Conservation (phyloP, 2,113 vertebrate species). For the Callospermophilus lateralis region DNA sequence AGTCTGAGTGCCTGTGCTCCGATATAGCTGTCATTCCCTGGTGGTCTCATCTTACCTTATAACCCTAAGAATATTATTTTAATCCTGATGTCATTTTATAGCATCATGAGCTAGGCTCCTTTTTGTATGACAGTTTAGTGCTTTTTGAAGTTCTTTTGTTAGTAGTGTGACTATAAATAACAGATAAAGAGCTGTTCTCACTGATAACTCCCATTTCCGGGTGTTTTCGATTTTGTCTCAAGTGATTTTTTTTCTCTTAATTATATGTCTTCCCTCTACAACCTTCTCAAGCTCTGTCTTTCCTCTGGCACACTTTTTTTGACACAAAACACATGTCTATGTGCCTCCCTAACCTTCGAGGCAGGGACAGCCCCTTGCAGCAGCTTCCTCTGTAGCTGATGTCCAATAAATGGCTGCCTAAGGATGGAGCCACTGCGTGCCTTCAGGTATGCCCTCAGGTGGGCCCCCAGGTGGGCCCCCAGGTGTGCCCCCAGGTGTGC, state of each 20-base stretch:
- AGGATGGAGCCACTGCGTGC: background rate
- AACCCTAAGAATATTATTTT: constrained; percentile 13
- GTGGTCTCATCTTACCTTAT: background rate
- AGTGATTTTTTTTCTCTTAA: background rate
- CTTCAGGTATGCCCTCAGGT: background rate
- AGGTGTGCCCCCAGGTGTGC: background rate
- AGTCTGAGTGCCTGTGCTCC: background rate
- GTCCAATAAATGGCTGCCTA: background rate
- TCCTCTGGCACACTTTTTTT: constrained; percentile 6
- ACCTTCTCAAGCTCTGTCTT: background rate
- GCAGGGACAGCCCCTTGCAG: background rate
- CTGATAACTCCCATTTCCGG: background rate
- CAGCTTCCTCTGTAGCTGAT: background rate
- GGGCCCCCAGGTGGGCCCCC: background rate
- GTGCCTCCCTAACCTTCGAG: constrained; percentile 5
- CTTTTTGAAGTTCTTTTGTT: constrained; percentile 58
- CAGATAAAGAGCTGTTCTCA: background rate
- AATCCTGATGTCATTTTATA: background rate
- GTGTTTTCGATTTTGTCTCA: constrained; percentile 38
- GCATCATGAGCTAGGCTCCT: background rate
- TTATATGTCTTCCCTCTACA: constrained; percentile 48
- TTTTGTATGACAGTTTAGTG: background rate
- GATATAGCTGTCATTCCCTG: constrained; percentile 8
- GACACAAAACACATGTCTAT: background rate
- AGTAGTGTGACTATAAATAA: constrained; percentile 13